Percentiles rank a stretch among this genome's conserved stretches.
These are phyloP conservation scores for Emydocephalus ijimae DNA, from an alignment of 2,113 vertebrate genomes.

Conservation along the genomic window DNA sequence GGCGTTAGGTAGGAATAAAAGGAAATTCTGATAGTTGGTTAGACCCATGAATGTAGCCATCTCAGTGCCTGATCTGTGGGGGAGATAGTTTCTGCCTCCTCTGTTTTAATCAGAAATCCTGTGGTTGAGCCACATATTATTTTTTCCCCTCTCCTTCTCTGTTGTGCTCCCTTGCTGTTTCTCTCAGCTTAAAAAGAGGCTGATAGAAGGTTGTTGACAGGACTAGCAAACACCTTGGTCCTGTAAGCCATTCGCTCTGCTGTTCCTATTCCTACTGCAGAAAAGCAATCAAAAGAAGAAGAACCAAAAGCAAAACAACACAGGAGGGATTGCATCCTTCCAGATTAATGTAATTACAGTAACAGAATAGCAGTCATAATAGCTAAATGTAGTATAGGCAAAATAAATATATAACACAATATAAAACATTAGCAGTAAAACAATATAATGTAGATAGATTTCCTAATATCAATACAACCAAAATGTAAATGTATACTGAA, in stretches of 20 bases:
- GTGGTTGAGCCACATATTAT: not conserved
- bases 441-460: not conserved
- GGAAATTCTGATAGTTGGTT: not conserved
- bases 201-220: not conserved
- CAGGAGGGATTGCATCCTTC: not conserved
- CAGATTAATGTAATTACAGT: not conserved
- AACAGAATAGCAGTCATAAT: not conserved
- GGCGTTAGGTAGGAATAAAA: not conserved
- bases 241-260: not conserved
- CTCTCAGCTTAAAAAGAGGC: not conserved
- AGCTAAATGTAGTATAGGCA: not conserved
- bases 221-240: not conserved
- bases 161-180: not conserved
- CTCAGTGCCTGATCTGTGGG: not conserved
- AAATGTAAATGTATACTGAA: not conserved
- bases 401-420: not conserved
- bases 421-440: not conserved
- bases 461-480: not conserved
- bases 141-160: not conserved
- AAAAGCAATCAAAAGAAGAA: not conserved
- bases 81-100: not conserved
- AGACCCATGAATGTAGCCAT: not conserved
- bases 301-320: not conserved
- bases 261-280: not conserved
- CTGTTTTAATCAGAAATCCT: not conserved